phyloP scores from a whole-genome alignment of 2,797 vertebrate species.

The Otus scops region DNA sequence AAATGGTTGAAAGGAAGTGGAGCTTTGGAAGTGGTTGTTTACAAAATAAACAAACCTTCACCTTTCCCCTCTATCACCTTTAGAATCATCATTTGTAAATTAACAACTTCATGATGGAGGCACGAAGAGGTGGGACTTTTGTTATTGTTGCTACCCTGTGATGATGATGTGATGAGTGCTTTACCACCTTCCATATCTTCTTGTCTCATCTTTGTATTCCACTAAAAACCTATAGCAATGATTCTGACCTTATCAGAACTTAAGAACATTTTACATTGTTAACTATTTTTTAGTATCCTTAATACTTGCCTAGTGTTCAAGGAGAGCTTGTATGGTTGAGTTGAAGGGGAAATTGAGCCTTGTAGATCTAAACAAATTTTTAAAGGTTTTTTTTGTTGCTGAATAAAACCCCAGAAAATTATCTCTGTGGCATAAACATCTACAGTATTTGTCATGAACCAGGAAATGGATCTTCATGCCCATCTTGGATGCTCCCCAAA shows the following conservation, averaged over 20 bases:
- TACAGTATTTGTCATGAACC: not conserved
- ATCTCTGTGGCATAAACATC: not conserved
- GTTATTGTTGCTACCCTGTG: not conserved
- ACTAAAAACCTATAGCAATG: not conserved
- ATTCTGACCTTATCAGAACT: not conserved
- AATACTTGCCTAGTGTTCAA: not conserved
- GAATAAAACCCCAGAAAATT: not conserved
- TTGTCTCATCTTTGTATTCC: not conserved
- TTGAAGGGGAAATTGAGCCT: not conserved
- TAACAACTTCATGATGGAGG: not conserved
- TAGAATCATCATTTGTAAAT: not conserved
- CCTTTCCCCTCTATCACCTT: not conserved
- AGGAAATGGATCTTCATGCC: slow-evolving; percentile 40
- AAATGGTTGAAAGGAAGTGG: not conserved
- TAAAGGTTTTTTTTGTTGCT: not conserved
- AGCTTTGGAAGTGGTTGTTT: not conserved
- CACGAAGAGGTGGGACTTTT: not conserved
- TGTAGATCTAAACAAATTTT: not conserved
- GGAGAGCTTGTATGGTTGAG: not conserved
- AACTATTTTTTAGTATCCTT: not conserved
- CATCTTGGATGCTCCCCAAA: slow-evolving; percentile 37
- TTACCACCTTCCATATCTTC: not conserved
- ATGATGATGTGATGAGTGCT: not conserved
- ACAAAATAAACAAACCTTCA: not conserved
- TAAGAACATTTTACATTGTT: not conserved